phyloP scores from a whole-genome alignment of 1,140 invertebrate species.

The Conus ventricosus region DNA sequence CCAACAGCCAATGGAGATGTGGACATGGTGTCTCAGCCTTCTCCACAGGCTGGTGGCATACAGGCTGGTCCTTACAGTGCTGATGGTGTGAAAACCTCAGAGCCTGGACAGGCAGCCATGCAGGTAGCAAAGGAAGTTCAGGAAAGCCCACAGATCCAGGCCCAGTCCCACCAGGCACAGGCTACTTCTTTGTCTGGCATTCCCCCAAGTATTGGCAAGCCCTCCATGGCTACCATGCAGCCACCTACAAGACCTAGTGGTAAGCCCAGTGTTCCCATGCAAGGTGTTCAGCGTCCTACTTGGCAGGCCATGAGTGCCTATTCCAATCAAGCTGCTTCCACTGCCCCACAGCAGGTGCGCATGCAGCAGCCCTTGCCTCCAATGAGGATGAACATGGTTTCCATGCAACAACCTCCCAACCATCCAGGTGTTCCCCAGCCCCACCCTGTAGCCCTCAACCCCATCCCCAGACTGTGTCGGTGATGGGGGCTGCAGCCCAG shows the following conservation, averaged over 20 bases:
- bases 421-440: conserved; percentile 44
- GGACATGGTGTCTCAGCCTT: conserved; percentile 46
- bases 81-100: conserved; percentile 82
- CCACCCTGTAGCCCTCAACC: conserved; percentile 48
- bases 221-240: conserved; percentile 50
- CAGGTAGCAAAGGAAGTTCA: conserved; percentile 93
- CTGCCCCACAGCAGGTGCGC: conserved; percentile 42
- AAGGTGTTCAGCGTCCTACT: conserved; percentile 35
- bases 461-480: conserved; percentile 45
- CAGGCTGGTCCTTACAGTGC: conserved; percentile 55
- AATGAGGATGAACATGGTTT: conserved; percentile 40
- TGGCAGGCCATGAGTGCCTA: conserved; percentile 35
- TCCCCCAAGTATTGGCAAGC: conserved; percentile 47
- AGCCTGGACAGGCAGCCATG: conserved; percentile 87
- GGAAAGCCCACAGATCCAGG: conserved; percentile 83
- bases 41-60: conserved; percentile 72
- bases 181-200: conserved; percentile 1
- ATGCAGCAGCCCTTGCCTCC: conserved; percentile 42
- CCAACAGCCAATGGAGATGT: conserved; percentile 9
- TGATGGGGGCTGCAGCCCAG: conserved; percentile 37
- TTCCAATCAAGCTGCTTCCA: conserved; percentile 76
- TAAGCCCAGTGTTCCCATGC: conserved; percentile 36
- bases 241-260: conserved; percentile 46
- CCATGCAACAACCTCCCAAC: conserved; percentile 56
- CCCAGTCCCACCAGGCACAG: conserved; percentile 71